Evolutionary conservation across 2,797 vertebrate genomes (phyloP).

Genomic region (Ptychobarbus kaznakovi): DNA sequence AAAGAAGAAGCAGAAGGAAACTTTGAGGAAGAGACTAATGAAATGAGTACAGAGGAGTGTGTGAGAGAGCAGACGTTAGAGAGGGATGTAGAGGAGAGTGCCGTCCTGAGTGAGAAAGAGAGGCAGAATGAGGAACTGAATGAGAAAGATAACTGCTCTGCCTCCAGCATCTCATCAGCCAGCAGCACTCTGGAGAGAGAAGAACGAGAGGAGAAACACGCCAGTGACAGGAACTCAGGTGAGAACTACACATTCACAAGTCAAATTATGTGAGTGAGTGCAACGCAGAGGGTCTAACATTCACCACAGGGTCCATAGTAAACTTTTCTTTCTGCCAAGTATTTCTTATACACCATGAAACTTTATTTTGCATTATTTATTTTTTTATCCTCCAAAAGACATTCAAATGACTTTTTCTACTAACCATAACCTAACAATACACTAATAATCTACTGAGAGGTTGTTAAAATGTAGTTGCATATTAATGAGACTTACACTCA

Average conservation of each 20-base stretch:
- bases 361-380: not conserved
- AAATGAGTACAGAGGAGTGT: constrained; percentile 73
- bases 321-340: not conserved
- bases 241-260: constrained; percentile 48
- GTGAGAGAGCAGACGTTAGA: constrained; percentile 80
- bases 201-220: constrained; percentile 90
- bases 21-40: constrained; percentile 69
- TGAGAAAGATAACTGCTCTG: constrained; percentile 97
- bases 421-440: not conserved
- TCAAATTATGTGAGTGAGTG: not conserved
- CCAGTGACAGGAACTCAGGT: constrained; percentile 86
- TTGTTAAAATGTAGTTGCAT: not conserved
- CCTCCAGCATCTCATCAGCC: constrained; percentile 96
- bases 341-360: not conserved
- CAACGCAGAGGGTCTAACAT: not conserved
- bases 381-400: not conserved
- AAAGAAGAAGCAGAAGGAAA: constrained; percentile 65
- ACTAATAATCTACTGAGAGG: not conserved
- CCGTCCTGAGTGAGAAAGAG: constrained; percentile 94
- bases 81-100: constrained; percentile 84
- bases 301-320: not conserved
- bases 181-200: constrained; percentile 97
- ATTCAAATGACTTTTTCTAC: not conserved
- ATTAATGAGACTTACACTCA: no score
- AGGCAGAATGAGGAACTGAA: constrained; percentile 97